phyloP scores from a whole-genome alignment of 2,888 invertebrate genomes.

The Lydus trimaculatus region DNA sequence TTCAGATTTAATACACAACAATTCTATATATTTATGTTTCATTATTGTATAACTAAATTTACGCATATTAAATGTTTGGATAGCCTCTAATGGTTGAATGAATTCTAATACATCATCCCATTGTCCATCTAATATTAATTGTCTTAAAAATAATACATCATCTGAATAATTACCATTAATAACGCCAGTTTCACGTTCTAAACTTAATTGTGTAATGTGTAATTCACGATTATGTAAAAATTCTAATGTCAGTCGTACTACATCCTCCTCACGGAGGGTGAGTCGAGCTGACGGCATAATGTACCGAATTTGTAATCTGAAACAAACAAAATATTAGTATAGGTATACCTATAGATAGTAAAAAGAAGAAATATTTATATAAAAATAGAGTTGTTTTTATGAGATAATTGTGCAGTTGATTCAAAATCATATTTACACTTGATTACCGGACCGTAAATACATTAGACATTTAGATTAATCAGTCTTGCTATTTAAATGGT shows the following conservation, averaged over 20 bases:
- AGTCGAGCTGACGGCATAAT: conserved; percentile 86
- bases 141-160: conserved; percentile 91
- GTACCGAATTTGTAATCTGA: conserved; percentile 60
- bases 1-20: conserved; percentile 94
- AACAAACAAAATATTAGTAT: conserved; percentile 35
- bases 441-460: background rate
- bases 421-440: background rate
- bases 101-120: conserved; percentile 98
- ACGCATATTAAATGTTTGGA: conserved; percentile 82
- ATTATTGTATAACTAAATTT: conserved; percentile 87
- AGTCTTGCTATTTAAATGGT: background rate
- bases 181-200: conserved; percentile 95
- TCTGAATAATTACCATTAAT: conserved; percentile 94
- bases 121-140: conserved; percentile 95
- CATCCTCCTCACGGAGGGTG: conserved; percentile 87
- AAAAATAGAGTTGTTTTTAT: background rate
- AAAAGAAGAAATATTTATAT: too few relatives aligned
- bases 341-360: too few relatives aligned
- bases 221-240: conserved; percentile 89
- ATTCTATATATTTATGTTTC: conserved; percentile 92
- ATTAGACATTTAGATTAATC: background rate
- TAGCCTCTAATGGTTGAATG: conserved; percentile 88
- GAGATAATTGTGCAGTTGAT: background rate
- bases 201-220: conserved; percentile 88
- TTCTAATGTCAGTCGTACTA: conserved; percentile 83